Evolutionary conservation across 2,113 vertebrate genomes (phyloP).

Genomic region (Microcebus griseorufus): DNA sequence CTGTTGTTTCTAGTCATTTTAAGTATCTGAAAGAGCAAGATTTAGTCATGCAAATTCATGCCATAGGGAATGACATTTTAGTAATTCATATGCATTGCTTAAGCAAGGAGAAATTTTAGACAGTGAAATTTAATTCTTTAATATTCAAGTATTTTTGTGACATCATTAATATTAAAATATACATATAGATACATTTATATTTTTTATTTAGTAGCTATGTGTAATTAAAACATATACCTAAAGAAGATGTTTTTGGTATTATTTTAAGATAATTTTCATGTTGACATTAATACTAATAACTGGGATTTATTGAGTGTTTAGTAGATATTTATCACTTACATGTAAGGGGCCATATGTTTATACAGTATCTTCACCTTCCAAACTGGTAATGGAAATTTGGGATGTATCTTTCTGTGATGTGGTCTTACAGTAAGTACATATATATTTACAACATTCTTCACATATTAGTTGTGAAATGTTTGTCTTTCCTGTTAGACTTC

Average conservation of each 20-base stretch:
- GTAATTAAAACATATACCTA: neutral
- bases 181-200: neutral
- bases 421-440: neutral
- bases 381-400: neutral
- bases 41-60: conserved; percentile 71
- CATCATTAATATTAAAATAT: neutral
- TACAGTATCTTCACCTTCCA: neutral
- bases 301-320: neutral
- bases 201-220: neutral
- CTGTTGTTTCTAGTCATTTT: neutral
- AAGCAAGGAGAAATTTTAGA: conserved; percentile 52
- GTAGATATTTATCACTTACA: neutral
- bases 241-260: neutral
- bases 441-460: neutral
- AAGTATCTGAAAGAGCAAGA: conserved; percentile 62
- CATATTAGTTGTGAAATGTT: neutral
- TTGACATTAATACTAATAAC: neutral
- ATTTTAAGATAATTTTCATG: neutral
- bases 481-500: neutral
- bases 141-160: neutral
- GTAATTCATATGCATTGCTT: conserved; percentile 60
- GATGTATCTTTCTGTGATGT: neutral
- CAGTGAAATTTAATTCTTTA: conserved; percentile 37
- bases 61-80: conserved; percentile 61
- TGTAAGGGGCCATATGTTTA: neutral